These are phyloP conservation scores for Lagopus leucura DNA, from an alignment of 2,113 vertebrate genomes.

Conservation along the genomic window DNA sequence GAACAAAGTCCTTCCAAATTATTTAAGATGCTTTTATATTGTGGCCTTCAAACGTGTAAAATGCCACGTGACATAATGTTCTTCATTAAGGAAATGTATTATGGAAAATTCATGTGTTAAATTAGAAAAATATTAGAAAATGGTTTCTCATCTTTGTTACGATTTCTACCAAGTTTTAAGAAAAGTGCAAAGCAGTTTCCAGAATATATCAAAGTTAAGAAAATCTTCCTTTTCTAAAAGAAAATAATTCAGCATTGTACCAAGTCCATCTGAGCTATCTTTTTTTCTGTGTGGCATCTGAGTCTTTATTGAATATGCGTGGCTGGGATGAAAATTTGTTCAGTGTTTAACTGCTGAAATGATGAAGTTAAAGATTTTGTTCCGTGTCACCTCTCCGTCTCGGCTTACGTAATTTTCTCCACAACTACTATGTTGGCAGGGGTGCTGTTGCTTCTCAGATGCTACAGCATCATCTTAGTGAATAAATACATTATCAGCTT, in stretches of 20 bases:
- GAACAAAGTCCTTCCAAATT: background rate
- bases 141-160: background rate
- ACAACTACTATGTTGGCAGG: background rate
- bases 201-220: background rate
- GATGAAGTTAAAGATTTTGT: background rate
- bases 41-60: background rate
- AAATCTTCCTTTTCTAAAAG: background rate
- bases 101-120: background rate
- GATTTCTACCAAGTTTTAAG: background rate
- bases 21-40: background rate
- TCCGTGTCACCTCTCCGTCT: background rate
- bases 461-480: background rate
- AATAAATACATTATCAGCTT: conserved; percentile 8
- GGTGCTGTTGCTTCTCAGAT: background rate
- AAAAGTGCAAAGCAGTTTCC: background rate
- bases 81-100: background rate
- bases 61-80: background rate
- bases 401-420: background rate
- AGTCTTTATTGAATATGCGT: background rate
- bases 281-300: background rate
- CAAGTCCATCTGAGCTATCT: background rate
- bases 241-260: background rate
- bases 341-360: conserved; percentile 19
- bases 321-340: background rate
- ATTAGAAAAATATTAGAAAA: background rate